These are phyloP conservation scores for Schizopygopsis pylzovi DNA, from an alignment of 2,797 vertebrate species.

Conservation along the genomic window DNA sequence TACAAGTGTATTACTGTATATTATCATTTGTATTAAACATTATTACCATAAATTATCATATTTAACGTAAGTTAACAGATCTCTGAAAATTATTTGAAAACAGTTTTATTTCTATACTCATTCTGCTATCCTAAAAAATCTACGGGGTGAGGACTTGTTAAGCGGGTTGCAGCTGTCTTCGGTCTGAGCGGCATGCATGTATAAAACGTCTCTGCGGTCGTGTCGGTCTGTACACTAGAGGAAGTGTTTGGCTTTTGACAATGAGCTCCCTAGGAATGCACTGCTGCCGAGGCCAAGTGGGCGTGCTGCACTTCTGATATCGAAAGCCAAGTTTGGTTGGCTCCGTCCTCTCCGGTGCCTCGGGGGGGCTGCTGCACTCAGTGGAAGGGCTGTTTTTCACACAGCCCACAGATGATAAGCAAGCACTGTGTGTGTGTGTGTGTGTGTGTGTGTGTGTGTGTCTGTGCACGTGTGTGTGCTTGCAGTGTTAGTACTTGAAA, in stretches of 20 bases:
- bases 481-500: constrained; percentile 19
- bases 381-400: constrained; percentile 69
- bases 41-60: neutral
- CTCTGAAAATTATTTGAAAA: neutral
- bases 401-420: constrained; percentile 64
- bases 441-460: constrained; percentile 44
- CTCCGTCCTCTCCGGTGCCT: constrained; percentile 71
- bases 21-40: neutral
- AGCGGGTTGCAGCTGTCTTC: constrained; percentile 64
- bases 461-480: constrained; percentile 54
- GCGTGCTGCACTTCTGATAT: constrained; percentile 75
- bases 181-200: constrained; percentile 69
- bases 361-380: constrained; percentile 68
- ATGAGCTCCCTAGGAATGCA: constrained; percentile 84
- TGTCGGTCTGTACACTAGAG: constrained; percentile 74
- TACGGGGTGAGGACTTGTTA: constrained; percentile 3
- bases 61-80: neutral
- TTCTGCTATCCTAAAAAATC: neutral
- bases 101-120: neutral
- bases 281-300: constrained; percentile 77
- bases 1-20: neutral
- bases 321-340: constrained; percentile 79
- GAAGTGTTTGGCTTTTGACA: constrained; percentile 84
- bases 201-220: constrained; percentile 78
- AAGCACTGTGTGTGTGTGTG: constrained; percentile 26